Conservation (phyloP, 2,797 vertebrate species). For the Anguilla anguilla region DNA sequence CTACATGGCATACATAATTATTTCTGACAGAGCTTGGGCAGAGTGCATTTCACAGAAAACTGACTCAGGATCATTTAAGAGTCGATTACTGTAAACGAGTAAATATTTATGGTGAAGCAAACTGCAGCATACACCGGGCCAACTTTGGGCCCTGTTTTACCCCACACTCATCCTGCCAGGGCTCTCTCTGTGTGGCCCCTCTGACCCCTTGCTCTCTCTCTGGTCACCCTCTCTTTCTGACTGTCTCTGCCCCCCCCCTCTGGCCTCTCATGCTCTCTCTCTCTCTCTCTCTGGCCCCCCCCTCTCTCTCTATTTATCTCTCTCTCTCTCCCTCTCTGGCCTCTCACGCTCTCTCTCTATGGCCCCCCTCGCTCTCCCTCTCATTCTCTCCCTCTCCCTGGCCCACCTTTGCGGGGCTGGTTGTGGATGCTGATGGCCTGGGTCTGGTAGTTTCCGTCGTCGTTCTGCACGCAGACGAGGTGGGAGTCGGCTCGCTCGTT, state of each 20-base stretch:
- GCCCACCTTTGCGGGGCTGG: constrained; percentile 90
- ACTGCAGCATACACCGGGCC: too few relatives aligned
- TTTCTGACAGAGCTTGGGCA: neutral
- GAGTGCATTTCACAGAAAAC: neutral
- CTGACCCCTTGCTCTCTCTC: too few relatives aligned
- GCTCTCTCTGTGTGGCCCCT: too few relatives aligned
- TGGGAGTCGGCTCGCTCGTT: constrained; percentile 95
- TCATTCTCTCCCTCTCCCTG: neutral
- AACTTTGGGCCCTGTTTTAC: too few relatives aligned
- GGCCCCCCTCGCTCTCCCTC: neutral
- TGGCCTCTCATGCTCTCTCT: too few relatives aligned
- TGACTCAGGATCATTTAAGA: neutral
- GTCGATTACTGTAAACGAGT: neutral
- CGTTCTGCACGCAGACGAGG: constrained; percentile 96
- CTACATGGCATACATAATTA: neutral
- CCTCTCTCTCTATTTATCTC: too few relatives aligned
- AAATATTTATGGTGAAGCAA: neutral
- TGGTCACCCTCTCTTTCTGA: too few relatives aligned
- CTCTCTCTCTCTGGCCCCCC: too few relatives aligned
- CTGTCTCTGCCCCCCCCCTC: too few relatives aligned
- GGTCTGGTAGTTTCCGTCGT: constrained; percentile 97
- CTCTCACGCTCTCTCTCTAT: too few relatives aligned
- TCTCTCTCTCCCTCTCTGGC: too few relatives aligned
- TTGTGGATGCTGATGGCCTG: constrained; percentile 99
- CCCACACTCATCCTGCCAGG: too few relatives aligned